Conservation (phyloP, 2,888 invertebrate species). For the Schrankia costaestrigalis region DNA sequence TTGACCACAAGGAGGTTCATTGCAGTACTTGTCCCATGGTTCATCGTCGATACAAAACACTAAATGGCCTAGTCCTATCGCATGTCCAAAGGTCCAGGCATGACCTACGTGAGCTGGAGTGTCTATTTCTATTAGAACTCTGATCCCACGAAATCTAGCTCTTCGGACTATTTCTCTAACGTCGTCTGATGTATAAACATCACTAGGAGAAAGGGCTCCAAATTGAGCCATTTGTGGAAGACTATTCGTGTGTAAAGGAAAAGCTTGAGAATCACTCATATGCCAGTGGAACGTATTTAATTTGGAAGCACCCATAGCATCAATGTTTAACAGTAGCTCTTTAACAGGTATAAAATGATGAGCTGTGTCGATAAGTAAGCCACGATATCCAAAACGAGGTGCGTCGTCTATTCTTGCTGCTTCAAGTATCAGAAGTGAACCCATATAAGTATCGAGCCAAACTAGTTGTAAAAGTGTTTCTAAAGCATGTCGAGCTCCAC, state of each 20-base stretch:
- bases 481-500: conserved; percentile 87
- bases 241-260: conserved; percentile 88
- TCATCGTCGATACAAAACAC: conserved; percentile 86
- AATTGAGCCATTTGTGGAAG: conserved; percentile 87
- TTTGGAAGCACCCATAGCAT: conserved; percentile 93
- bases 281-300: conserved; percentile 97
- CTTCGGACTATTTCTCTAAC: conserved; percentile 86
- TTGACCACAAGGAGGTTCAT: conserved; percentile 91
- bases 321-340: conserved; percentile 85
- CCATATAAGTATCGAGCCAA: conserved; percentile 85
- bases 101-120: conserved; percentile 91
- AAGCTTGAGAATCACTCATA: conserved; percentile 92
- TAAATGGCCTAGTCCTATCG: conserved; percentile 83
- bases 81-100: conserved; percentile 89
- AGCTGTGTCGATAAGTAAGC: conserved; percentile 93
- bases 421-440: conserved; percentile 81
- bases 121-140: conserved; percentile 93
- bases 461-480: conserved; percentile 88
- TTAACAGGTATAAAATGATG: conserved; percentile 89
- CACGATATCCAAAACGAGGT: conserved; percentile 88
- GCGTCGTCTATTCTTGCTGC: conserved; percentile 85
- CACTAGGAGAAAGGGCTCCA: conserved; percentile 89
- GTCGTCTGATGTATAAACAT: conserved; percentile 85
- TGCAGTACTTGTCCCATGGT: conserved; percentile 86
- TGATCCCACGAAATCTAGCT: conserved; percentile 89